These are phyloP conservation scores for Philhelius pedissequus DNA, from an alignment of 2,888 invertebrate genomes.

Conservation along the genomic window DNA sequence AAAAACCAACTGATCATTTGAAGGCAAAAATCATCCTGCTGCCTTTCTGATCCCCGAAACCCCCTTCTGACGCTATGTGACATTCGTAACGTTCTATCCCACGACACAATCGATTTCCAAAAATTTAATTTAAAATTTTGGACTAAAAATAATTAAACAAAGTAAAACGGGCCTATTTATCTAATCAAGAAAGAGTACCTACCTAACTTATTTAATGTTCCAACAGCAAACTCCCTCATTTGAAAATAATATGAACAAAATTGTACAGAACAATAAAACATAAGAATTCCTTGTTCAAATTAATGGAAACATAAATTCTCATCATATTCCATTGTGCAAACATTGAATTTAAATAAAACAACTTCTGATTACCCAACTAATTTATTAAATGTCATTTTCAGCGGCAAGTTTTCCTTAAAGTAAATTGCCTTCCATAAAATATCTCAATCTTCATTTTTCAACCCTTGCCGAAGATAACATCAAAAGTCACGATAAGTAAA, in stretches of 20 bases:
- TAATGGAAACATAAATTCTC: not conserved
- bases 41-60: too few relatives aligned
- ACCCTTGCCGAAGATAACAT: constrained; percentile 22
- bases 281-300: not conserved
- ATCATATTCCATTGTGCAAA: not conserved
- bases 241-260: not conserved
- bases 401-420: not conserved
- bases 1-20: too few relatives aligned
- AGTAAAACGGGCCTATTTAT: not conserved
- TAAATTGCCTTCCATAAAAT: constrained; percentile 20
- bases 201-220: not conserved
- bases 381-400: constrained; percentile 24
- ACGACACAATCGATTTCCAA: too few relatives aligned
- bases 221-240: too few relatives aligned
- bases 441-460: constrained; percentile 12
- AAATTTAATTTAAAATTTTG: too few relatives aligned
- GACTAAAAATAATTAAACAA: not conserved
- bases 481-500: constrained; percentile 54
- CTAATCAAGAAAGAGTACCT: not conserved
- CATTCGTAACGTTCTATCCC: too few relatives aligned
- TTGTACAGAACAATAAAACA: not conserved
- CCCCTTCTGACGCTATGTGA: too few relatives aligned
- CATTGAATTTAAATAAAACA: constrained; percentile 13
- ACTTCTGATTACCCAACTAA: constrained; percentile 3
- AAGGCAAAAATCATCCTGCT: too few relatives aligned